Conservation (phyloP, 2,888 invertebrate genomes). For the Pseudanteris insignis region DNA sequence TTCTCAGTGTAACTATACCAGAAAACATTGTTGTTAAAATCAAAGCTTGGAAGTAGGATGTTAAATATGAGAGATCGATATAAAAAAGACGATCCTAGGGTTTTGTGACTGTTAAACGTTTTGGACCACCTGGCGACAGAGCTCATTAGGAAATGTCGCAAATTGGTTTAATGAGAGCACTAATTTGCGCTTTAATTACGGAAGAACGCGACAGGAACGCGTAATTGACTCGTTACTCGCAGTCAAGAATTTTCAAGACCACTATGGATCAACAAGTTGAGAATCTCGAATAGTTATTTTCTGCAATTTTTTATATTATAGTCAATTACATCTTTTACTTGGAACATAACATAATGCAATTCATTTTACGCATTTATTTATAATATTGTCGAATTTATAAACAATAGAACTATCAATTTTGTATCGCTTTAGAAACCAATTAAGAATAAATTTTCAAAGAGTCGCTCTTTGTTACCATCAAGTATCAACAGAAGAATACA, state of each 20-base stretch:
- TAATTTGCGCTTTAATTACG: constrained; percentile 51
- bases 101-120: constrained; percentile 16
- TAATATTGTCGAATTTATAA: no score
- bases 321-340: no score
- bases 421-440: no score
- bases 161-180: constrained; percentile 54
- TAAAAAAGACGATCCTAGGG: constrained; percentile 14
- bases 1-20: no score
- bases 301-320: no score
- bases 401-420: no score
- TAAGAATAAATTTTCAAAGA: no score
- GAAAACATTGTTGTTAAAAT: no score
- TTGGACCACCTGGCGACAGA: constrained; percentile 50
- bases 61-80: constrained; percentile 25
- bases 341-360: no score
- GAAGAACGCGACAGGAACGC: constrained; percentile 44
- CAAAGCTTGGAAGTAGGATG: constrained; percentile 20
- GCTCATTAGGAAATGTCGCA: constrained; percentile 52
- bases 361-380: no score
- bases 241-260: constrained; percentile 30
- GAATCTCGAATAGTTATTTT: constrained; percentile 30
- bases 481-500: no score
- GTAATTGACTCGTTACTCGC: constrained; percentile 50
- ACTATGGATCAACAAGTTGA: constrained; percentile 15
- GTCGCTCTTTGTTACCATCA: no score